phyloP scores from a whole-genome alignment of 2,888 invertebrate species.

The Sericinus montela region DNA sequence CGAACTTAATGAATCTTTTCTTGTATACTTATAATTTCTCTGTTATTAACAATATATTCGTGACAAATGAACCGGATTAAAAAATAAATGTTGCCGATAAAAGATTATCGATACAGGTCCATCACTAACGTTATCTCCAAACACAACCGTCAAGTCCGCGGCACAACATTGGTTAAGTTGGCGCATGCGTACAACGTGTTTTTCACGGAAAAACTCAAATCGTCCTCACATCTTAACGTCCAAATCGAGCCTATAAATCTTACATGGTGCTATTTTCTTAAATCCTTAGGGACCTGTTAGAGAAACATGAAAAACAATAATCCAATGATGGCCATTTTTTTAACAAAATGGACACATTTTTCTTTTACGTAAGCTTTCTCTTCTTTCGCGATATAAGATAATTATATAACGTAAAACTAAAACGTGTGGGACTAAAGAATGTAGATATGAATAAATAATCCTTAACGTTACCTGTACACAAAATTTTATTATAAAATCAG shows the following conservation, averaged over 20 bases:
- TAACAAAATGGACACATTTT: too few species aligned
- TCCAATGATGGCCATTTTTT: background rate
- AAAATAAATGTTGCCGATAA: conserved; percentile 1
- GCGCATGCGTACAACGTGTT: conserved; percentile 18
- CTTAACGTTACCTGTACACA: too few species aligned
- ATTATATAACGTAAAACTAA: too few species aligned
- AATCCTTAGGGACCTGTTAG: conserved; percentile 1
- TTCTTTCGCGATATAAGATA: too few species aligned
- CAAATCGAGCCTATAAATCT: conserved; percentile 15
- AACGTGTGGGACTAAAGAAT: too few species aligned
- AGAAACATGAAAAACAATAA: background rate
- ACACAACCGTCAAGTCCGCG: conserved; percentile 7
- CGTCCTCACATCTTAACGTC: conserved; percentile 15
- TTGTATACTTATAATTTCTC: too few species aligned
- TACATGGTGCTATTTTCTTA: conserved; percentile 5
- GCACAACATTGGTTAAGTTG: conserved; percentile 14
- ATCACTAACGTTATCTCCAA: conserved; percentile 4
- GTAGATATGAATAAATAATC: too few species aligned
- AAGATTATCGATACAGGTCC: background rate
- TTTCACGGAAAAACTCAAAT: conserved; percentile 19
- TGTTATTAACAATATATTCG: too few species aligned
- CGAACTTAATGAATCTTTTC: too few species aligned
- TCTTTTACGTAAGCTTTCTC: too few species aligned
- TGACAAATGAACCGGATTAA: background rate
- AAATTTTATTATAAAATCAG: too few species aligned